Evolutionary conservation across 2,797 vertebrate genomes (phyloP).

Genomic region (Falco cherrug): DNA sequence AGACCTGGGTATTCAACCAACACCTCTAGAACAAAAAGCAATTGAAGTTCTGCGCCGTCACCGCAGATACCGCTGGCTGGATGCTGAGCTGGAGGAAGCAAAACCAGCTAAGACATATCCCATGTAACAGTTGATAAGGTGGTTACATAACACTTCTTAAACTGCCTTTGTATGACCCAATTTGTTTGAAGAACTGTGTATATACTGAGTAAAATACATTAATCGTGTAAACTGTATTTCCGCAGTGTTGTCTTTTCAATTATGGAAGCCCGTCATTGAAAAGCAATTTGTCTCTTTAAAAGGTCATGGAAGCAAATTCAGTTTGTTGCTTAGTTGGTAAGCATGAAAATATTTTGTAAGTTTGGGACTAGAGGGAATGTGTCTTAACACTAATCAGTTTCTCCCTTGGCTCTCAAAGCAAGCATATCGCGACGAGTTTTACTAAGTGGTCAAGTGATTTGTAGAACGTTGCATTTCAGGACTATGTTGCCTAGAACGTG

Average conservation of each 20-base stretch:
- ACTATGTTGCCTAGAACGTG: accelerated
- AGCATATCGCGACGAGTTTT: background rate
- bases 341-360: background rate
- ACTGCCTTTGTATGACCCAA: background rate
- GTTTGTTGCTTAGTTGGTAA: background rate
- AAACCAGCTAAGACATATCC: conserved; percentile 86
- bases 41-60: conserved; percentile 93
- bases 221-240: conserved; percentile 25
- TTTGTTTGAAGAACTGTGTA: conserved; percentile 38
- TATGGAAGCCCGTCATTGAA: background rate
- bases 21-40: conserved; percentile 87
- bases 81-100: conserved; percentile 83
- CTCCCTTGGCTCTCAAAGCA: background rate
- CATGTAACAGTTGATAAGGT: conserved; percentile 60
- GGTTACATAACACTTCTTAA: background rate
- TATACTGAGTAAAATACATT: conserved; percentile 46
- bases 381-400: background rate
- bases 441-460: background rate
- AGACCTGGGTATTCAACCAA: conserved; percentile 87
- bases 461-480: background rate
- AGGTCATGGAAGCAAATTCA: background rate
- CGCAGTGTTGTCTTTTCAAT: background rate
- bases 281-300: background rate
- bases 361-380: background rate
- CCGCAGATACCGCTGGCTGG: conserved; percentile 87